Evolutionary conservation across 2,888 invertebrate genomes (phyloP), one percentile per base, ranked within the genome.

Genomic region (Hemaris fuciformis): DNA sequence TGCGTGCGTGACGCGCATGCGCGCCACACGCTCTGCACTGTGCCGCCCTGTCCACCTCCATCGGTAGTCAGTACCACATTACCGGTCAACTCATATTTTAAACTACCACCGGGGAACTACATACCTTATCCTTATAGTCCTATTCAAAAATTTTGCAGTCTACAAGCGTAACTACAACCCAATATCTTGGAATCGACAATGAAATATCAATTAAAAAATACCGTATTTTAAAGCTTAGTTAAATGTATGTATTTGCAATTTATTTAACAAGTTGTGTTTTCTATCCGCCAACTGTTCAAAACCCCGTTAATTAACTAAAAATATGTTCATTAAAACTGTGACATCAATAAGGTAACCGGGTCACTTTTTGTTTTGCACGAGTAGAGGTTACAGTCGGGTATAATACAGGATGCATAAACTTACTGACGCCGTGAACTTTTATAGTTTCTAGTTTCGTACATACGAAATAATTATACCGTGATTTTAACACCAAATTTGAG

Each of bases 1-100:
- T 91, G 91, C 85, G 88, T 87, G 86, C 92, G 91, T 91, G 92
- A 88, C 83, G 78, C 71, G 91, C 88, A 91, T 91, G 83, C 83
- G 75, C 74, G 61, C 45, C 57, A 34, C 64, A 64, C 64, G 57
- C 56, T 57, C 62, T 31, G 57, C 58, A 41, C 20, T 43, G 23
- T 34, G 5, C 43, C 57, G 57, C 41, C 15, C 22, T 22, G 57
- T 22, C 56, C 18, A 18, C 18, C 53, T 31, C 13, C 23, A 46
- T 13, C 7, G 15, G 15, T 27, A 25, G 8, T 7, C 18, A 31
- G 53, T 53, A 18, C 27, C 18, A 53, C 53, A 53, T 27, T 25
- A 15, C 48, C n/a, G 18, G 6, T n/a, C 8, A 7, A 10, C 15
- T 1, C 15, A 48, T 46, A 46, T 53, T 18, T 6, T 15, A 8